A percentile compares a stretch with the other conserved stretches of the same genome.
phyloP scores from a whole-genome alignment of 1,140 invertebrate genomes.

The Muscidifurax raptorellus region DNA sequence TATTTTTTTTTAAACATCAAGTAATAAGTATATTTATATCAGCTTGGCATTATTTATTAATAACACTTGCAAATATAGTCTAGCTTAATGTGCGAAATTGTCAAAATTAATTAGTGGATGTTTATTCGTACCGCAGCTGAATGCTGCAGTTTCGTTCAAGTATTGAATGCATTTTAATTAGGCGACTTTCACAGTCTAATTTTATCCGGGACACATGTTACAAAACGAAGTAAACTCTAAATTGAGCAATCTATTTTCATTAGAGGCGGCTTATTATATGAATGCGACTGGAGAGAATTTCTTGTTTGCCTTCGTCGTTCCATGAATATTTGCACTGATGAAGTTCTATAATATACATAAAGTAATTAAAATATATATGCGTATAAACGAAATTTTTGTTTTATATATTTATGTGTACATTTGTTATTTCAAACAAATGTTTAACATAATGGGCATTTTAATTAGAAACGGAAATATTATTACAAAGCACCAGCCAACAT shows the following conservation, averaged over 20 bases:
- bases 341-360: not conserved
- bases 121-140: not conserved
- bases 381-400: not conserved
- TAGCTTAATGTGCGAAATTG: not conserved
- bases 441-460: too few species aligned
- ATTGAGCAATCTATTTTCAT: constrained; percentile 52
- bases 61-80: not conserved
- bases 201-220: constrained; percentile 50
- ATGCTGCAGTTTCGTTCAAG: constrained; percentile 25
- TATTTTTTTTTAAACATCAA: too few species aligned
- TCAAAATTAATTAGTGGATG: constrained; percentile 43
- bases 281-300: constrained; percentile 41
- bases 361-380: constrained; percentile 13
- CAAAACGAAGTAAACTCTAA: constrained; percentile 51
- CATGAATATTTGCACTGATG: constrained; percentile 7
- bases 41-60: not conserved
- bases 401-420: too few species aligned
- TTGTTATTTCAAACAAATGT: too few species aligned
- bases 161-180: constrained; percentile 51
- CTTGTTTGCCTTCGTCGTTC: constrained; percentile 15
- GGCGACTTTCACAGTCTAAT: constrained; percentile 49
- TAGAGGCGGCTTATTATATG: constrained; percentile 48
- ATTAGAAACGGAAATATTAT: too few species aligned
- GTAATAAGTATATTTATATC: too few species aligned
- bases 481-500: too few species aligned